Percentiles rank a stretch among this genome's conserved stretches.
These are phyloP conservation scores for Denticeps clupeoides DNA, from an alignment of 2,797 vertebrate genomes.

Conservation along the genomic window DNA sequence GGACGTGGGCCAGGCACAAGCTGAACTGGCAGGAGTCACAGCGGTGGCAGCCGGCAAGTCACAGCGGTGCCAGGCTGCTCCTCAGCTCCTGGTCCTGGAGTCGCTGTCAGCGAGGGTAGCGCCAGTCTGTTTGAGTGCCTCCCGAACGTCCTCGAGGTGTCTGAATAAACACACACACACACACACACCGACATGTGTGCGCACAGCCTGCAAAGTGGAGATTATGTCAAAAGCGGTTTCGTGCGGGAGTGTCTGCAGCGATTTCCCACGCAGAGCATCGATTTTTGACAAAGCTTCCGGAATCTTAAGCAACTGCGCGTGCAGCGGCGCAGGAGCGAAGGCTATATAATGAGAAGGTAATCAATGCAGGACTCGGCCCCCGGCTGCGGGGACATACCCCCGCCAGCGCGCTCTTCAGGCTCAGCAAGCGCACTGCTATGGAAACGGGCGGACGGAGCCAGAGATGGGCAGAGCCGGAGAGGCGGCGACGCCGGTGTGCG, in stretches of 20 bases:
- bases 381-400: not conserved
- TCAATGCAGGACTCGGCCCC: slow-evolving; percentile 14
- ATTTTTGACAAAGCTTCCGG: slow-evolving; percentile 17
- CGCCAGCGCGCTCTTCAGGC: not conserved
- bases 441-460: not conserved
- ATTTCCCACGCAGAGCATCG: slow-evolving; percentile 9
- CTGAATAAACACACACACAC: slow-evolving; percentile 1
- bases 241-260: slow-evolving; percentile 1
- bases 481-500: not conserved
- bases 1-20: slow-evolving; percentile 11
- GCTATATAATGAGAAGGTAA: slow-evolving; percentile 19
- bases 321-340: slow-evolving; percentile 6
- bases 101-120: slow-evolving; percentile 13
- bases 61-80: slow-evolving; percentile 10
- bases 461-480: slow-evolving; percentile 6
- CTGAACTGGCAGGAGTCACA: slow-evolving; percentile 6
- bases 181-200: not conserved
- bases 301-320: slow-evolving; percentile 12
- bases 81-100: slow-evolving; percentile 8
- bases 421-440: too few relatives aligned
- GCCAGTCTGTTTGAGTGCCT: slow-evolving; percentile 2
- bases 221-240: not conserved
- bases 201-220: not conserved
- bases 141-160: not conserved
- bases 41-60: too few relatives aligned